phyloP scores from a whole-genome alignment of 2,888 invertebrate genomes.

The Calameuta idolon region DNA sequence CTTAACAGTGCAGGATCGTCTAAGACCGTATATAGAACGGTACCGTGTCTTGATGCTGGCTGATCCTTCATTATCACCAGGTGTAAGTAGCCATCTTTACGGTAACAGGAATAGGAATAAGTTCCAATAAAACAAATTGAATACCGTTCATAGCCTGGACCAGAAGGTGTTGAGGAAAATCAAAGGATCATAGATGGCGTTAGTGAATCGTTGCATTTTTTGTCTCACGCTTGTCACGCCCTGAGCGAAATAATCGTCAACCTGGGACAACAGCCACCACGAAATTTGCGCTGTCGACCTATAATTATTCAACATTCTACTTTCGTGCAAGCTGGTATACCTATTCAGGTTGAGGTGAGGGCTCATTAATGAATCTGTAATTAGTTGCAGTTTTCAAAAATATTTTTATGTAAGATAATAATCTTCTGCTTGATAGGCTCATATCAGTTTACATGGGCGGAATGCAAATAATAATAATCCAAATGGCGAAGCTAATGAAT shows the following conservation, averaged over 20 bases:
- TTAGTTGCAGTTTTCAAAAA: conserved; percentile 1
- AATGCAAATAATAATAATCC: conserved; percentile 43
- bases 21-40: conserved; percentile 76
- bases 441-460: conserved; percentile 53
- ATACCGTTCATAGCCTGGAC: conserved; percentile 37
- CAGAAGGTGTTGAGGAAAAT: conserved; percentile 68
- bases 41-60: conserved; percentile 74
- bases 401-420: conserved; percentile 3
- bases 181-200: conserved; percentile 81
- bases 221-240: conserved; percentile 90
- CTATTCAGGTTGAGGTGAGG: conserved; percentile 73
- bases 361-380: conserved; percentile 1
- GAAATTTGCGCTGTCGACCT: conserved; percentile 79
- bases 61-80: conserved; percentile 70
- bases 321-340: conserved; percentile 75
- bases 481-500: conserved; percentile 9
- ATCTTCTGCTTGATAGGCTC: conserved; percentile 40
- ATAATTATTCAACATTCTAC: conserved; percentile 78
- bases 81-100: conserved; percentile 47
- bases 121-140: neutral
- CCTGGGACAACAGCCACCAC: conserved; percentile 75
- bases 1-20: conserved; percentile 70
- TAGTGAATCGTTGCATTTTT: conserved; percentile 84
- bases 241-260: conserved; percentile 87
- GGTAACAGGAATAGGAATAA: neutral